Evolutionary conservation across 1,140 invertebrate species (phyloP), one percentile per base, ranked within the genome.

Genomic region (Heterodera schachtii): DNA sequence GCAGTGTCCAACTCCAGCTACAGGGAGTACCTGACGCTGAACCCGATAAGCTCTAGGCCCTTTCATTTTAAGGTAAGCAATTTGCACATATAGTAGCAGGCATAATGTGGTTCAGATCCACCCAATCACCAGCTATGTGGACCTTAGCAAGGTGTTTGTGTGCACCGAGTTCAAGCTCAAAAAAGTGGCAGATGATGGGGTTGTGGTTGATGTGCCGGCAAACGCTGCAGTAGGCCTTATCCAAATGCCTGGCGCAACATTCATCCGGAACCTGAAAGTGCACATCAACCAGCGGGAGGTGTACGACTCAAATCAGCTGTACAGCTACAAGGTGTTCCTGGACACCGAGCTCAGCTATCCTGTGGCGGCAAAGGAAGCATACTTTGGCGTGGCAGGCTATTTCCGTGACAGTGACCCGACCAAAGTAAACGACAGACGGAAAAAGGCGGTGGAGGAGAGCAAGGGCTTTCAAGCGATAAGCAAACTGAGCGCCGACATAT

Each of bases 211-310:
- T 75, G 5, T 75, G 13, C 44, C 2, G 0, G 16, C 47, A 6
- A n/a, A 3, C 3, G 74, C 41, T 2, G 13, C 41, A 43, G 74
- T 75, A 19, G 74, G 31, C 1, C 47, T 43, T 13, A 52, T 52
- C 19, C 74, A 75, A 11, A 19, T 75, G 19, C 52, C 64, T 43
- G 74, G 74, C 0, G 31, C 41, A 13, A 75, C 74, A 0, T 52
- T 75, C 8, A 52, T 52, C 0, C 52, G 64, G 2, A 75, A 75
- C 64, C 16, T 46, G 41, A 46, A 57, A 74, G 57, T 77, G 57
- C 57, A 67, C 16, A 77, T 77, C 8, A 77, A 77, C 64, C 60
- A 70, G 19, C 49, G 60, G n/a, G 60, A 78, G 69, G 31, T 78
- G 16, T 78, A 67, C 46, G 47, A 78, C 47, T 67, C 60, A 3